Percentiles rank a stretch among this genome's conserved stretches.
Evolutionary conservation across 2,888 invertebrate genomes (phyloP).

Genomic region (Calameuta filiformis): DNA sequence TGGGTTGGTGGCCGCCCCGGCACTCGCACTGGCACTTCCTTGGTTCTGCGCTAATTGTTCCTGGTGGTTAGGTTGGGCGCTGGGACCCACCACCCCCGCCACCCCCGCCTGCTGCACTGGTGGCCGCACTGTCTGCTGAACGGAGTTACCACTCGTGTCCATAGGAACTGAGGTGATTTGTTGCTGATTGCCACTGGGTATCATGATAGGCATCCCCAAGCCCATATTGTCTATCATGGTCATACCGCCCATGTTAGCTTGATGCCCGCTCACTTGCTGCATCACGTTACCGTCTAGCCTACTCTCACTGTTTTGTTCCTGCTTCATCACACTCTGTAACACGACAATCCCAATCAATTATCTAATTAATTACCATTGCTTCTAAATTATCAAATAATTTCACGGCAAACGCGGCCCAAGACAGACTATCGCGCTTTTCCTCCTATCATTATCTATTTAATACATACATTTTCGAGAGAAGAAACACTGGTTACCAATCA

Average conservation of each 20-base stretch:
- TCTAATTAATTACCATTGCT: neutral
- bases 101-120: slow-evolving; percentile 53
- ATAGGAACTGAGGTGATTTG: slow-evolving; percentile 63
- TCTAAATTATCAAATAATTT: neutral
- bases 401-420: neutral
- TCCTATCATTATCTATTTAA: neutral
- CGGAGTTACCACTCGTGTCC: slow-evolving; percentile 51
- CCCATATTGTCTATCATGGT: slow-evolving; percentile 61
- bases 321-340: slow-evolving; percentile 57
- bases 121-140: slow-evolving; percentile 54
- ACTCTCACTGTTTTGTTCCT: slow-evolving; percentile 56
- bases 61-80: slow-evolving; percentile 47
- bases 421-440: neutral
- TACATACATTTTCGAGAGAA: too few relatives aligned
- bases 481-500: neutral
- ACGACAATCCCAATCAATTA: neutral
- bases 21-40: slow-evolving; percentile 3
- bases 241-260: slow-evolving; percentile 57
- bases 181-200: slow-evolving; percentile 50
- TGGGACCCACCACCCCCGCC: slow-evolving; percentile 50
- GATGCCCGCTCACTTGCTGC: slow-evolving; percentile 56
- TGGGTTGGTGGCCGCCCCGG: neutral
- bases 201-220: slow-evolving; percentile 57
- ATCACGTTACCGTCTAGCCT: slow-evolving; percentile 59
- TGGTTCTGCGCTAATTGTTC: slow-evolving; percentile 54